Percentiles rank a stretch among this genome's conserved stretches.
These are phyloP conservation scores for Ditula angustiorana DNA, from an alignment of 2,888 invertebrate genomes.

Conservation along the genomic window DNA sequence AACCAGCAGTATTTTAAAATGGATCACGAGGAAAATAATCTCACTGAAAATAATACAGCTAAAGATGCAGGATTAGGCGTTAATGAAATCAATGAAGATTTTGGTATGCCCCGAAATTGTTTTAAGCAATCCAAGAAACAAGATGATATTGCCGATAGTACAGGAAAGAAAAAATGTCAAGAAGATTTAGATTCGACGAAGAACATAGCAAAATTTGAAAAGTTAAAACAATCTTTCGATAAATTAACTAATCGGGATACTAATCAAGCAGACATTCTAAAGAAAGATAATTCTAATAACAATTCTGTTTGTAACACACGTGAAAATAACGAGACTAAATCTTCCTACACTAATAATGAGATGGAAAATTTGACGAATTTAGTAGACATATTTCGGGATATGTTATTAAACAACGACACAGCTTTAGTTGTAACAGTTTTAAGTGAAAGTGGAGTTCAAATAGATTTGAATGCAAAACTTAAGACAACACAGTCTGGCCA, in stretches of 20 bases:
- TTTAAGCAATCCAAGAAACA: background rate
- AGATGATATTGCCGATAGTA: background rate
- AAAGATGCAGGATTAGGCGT: background rate
- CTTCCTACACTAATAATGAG: background rate
- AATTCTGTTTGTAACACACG: background rate
- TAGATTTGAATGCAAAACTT: slow-evolving; percentile 45
- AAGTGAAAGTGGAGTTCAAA: slow-evolving; percentile 44
- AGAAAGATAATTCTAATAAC: background rate
- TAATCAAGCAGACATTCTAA: background rate
- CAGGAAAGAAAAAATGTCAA: no score
- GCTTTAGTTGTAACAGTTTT: slow-evolving; percentile 38
- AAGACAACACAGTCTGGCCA: slow-evolving; percentile 52
- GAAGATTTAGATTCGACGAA: background rate
- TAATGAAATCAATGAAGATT: background rate
- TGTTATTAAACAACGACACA: background rate
- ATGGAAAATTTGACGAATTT: background rate
- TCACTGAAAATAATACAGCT: background rate
- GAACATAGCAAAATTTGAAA: background rate
- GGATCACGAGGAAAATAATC: background rate
- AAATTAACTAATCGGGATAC: background rate
- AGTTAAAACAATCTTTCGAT: background rate
- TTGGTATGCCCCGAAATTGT: background rate
- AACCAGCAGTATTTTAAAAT: background rate
- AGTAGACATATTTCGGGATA: background rate
- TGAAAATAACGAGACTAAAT: background rate